Conservation (phyloP, 2,113 vertebrate genomes). For the Lepisosteus osseus region DNA sequence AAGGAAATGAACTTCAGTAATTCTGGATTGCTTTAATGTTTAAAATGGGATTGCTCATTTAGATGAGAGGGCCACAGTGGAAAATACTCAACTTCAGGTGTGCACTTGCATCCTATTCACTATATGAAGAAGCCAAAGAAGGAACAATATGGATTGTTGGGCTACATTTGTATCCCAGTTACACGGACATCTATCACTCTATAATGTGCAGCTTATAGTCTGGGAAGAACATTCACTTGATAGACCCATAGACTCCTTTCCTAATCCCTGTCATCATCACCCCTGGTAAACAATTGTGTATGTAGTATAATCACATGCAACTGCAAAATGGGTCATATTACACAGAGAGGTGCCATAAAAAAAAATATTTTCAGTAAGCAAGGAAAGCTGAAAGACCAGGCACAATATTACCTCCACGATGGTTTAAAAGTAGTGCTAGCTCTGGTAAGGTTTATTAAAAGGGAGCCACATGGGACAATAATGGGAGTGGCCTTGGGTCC, state of each 20-base stretch:
- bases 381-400: too few relatives aligned
- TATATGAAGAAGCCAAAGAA: not conserved
- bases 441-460: not conserved
- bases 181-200: not conserved
- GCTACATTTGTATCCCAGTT: not conserved
- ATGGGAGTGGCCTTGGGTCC: not conserved
- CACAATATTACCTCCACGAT: too few relatives aligned
- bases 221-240: too few relatives aligned
- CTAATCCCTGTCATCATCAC: too few relatives aligned
- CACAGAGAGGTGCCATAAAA: too few relatives aligned
- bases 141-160: not conserved
- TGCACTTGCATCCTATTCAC: not conserved
- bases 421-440: not conserved
- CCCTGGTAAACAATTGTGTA: too few relatives aligned
- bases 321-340: too few relatives aligned
- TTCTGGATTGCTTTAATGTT: not conserved
- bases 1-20: too few relatives aligned
- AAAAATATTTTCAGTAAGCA: too few relatives aligned
- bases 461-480: not conserved
- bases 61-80: not conserved
- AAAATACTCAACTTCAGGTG: conserved; percentile 2
- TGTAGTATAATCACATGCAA: too few relatives aligned
- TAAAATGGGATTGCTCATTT: not conserved
- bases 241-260: too few relatives aligned
- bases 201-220: too few relatives aligned